Base-by-base conservation (phyloP, 2,797 vertebrate genomes). In the Amphiprion clarkii region DNA sequence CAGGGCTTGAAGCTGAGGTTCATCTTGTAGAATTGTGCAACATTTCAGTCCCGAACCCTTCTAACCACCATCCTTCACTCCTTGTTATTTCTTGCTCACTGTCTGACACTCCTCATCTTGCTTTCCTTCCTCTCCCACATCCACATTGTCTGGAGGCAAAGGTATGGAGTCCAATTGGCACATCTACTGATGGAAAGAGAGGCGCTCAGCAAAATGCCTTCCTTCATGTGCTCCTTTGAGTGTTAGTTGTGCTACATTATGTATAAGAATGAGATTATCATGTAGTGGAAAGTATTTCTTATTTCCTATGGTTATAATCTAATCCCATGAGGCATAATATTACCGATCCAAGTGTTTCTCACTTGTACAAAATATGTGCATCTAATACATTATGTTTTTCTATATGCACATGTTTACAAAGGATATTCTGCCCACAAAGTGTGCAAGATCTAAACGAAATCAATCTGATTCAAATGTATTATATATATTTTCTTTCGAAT, bases 111-210 rank as follows among this genome's bases (percentile, higher is more conserved):
- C 39, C 7, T 21, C 16, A 51, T 16, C 23, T 71, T 53, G 51
- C 74, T 76, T 71, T 75, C 12, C 48, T 58, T 39, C 40, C 64
- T 67, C 74, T 73, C 42, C 74, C 53, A 67, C 82, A 58, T 71
- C 19, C 48, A 61, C 12, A 51, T 55, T 80, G 68, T 81, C 72
- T 76, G 53, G 55, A 83, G 75, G 65, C 63, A 67, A 67, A 68
- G 54, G 31, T 62, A 63, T 21, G 2, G 21, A 53, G 42, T 82
- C 79, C 72, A 88, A 66, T 62, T 79, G 63, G 71, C 77, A 78
- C 65, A 59, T 21, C 25, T 58, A 74, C 52, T 53, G 36, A 78
- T 63, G 27, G 48, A 74, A 56, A 56, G 25, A 63, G 59, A 69
- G 74, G 21, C 0, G 0, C n/a, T 54, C 21, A 55, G 67, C 53